Base-by-base conservation (phyloP, 2,113 vertebrate genomes). In the Tringa solitaria region DNA sequence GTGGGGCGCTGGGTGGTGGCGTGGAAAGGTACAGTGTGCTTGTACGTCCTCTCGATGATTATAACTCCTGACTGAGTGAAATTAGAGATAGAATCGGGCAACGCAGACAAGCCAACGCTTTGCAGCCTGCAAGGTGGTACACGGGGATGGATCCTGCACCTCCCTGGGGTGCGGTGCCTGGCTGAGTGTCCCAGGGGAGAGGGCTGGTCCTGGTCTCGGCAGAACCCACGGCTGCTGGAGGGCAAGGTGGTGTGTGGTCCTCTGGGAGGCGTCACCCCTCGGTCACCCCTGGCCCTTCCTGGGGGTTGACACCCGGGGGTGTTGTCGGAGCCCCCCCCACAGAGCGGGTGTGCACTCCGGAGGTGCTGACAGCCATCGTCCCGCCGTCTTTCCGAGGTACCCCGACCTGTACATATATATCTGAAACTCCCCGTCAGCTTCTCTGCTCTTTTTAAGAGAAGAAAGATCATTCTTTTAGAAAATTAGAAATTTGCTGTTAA, bases 381-480 rank as follows among this genome's bases (percentile, higher is more conserved):
- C 39, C 32, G 1, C n/a, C 8, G 0, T 43, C 60, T 64, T 72
- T 70, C 68, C 3, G 7, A 83, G 65, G 63, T 57, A 56, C 78
- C 63, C 14, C 1, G 2, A 20, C 23, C 81, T 94, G 84, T 84
- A 72, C 74, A 51, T 43, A 32, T 14, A 37, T 15, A 41, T 68
- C 75, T 83, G 85, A 84, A 88, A 78, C 45, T 79, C 77, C 82
- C 78, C 4, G 0, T 54, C 70, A 76, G 75, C 88, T 89, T 94
- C 78, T 96, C 65, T 79, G 83, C 78, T 96, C 60, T 91, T 96
- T 92, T 89, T 61, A 50, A 92, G 68, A 90, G 91, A 93, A 95
- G 91, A 21, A 72, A 80, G n/a, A 5, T n/a, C 57, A 87, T 91
- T 88, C 89, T 95, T 96, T 89, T 72, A 92, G 88, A 86, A 90